Base-by-base conservation (phyloP, 2,888 invertebrate species). In the Acanthococcus lagerstroemiae region DNA sequence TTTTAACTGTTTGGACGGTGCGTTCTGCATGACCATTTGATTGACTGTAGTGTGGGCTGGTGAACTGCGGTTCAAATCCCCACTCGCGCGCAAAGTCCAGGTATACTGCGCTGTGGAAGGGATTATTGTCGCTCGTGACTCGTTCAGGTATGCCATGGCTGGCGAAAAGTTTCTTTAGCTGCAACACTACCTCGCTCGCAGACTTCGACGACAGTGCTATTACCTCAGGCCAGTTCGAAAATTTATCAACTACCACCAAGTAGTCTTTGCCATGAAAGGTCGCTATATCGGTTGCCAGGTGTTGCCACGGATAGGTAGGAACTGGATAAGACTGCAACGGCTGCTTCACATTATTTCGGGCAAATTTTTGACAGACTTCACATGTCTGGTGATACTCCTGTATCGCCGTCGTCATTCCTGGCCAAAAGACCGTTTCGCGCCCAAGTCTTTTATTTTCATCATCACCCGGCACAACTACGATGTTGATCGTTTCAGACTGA, bases 261-360 rank as follows among this genome's bases (percentile, higher is more conserved):
- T 27, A 56, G 17, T 24, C 27, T 56, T 56, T 27, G 15, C 6
- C 6, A 27, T 9, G 5, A 17, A 7, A 5, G 4, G 26, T 24
- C 4, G 21, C 15, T 7, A 56, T 19, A 56, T 56, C 56, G n/a
- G 15, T 27, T 5, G 7, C 30, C 15, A 56, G 17, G 4, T 17
- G 9, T 17, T 48, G 9, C 48, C 48, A 48, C 17, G 12, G 48
- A 48, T 17, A 17, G 5, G 48, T 21, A 5, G 55, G 21, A 22
- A 25, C 12, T 21, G 15, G 55, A 25, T 15, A 25, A n/a, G 17
- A 12, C 15, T 25, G 24, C 6, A 55, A 15, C n/a, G 56, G 56
- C 12, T 56, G 17, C 9, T 27, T 56, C n/a, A 30, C 7, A 27
- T 56, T 25, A 17, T 56, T 56, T 27, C 30, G 55, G n/a, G 67